A percentile compares a stretch with the other conserved stretches of the same genome.
These are phyloP conservation scores for Wasmannia auropunctata DNA, from an alignment of 1,140 invertebrate genomes.

Conservation along the genomic window DNA sequence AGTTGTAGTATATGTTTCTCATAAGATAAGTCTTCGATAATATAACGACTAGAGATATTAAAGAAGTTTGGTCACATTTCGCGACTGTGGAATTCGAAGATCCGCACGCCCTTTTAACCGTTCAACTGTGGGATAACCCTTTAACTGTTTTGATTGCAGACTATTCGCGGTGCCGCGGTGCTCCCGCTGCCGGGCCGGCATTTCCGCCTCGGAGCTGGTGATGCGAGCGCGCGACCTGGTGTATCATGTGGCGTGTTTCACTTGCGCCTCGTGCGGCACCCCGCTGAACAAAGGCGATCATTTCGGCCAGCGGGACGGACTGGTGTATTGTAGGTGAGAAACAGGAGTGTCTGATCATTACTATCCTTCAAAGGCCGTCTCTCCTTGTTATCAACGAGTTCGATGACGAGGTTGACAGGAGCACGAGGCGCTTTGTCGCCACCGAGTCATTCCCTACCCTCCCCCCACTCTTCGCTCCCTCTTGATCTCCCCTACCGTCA, in stretches of 20 bases:
- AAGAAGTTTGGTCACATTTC: not conserved
- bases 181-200: constrained; percentile 92
- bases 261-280: constrained; percentile 93
- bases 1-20: not conserved
- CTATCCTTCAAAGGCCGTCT: constrained; percentile 71
- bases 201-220: constrained; percentile 95
- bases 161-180: constrained; percentile 93
- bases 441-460: constrained; percentile 17
- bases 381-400: constrained; percentile 75
- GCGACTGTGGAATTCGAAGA: not conserved
- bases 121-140: not conserved
- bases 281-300: constrained; percentile 94
- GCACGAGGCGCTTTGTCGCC: constrained; percentile 65
- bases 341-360: constrained; percentile 68
- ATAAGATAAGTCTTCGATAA: too few relatives aligned
- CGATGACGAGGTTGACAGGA: constrained; percentile 74
- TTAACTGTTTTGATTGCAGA: constrained; percentile 83
- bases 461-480: too few relatives aligned
- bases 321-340: constrained; percentile 90
- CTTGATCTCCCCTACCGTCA: too few relatives aligned
- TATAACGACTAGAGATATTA: not conserved
- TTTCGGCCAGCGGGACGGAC: constrained; percentile 93
- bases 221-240: constrained; percentile 95
- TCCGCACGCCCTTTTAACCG: too few relatives aligned
- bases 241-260: constrained; percentile 96